These are phyloP conservation scores for Muntiacus muntjak DNA, from an alignment of 2,113 vertebrate species.

Conservation along the genomic window DNA sequence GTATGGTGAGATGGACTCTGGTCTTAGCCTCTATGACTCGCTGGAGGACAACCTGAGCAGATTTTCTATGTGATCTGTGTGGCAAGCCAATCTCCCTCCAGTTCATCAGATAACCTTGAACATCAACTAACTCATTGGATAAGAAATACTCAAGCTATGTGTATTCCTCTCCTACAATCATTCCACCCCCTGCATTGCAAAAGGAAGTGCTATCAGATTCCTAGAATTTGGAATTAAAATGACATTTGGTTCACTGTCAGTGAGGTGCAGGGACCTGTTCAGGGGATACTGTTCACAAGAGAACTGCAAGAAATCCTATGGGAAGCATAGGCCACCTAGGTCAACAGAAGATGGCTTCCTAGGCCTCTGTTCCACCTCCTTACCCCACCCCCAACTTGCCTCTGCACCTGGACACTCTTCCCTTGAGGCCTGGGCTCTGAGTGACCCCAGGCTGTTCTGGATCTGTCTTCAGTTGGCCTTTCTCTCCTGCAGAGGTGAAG, in stretches of 20 bases:
- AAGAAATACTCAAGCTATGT: background rate
- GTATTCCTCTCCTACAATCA: background rate
- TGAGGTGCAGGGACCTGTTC: background rate
- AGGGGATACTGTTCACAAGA: background rate
- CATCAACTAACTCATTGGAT: background rate
- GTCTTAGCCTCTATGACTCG: background rate
- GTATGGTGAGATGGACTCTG: background rate
- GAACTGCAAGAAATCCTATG: background rate
- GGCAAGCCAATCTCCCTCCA: background rate
- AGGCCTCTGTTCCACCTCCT: too few species aligned
- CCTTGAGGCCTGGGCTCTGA: background rate
- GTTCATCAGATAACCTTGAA: background rate
- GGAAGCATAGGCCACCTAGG: too few species aligned
- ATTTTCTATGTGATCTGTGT: background rate
- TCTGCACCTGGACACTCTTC: background rate
- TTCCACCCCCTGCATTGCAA: fast-evolving
- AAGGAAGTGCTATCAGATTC: background rate
- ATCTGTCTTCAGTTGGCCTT: background rate
- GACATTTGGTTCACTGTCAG: background rate
- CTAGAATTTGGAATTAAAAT: background rate
- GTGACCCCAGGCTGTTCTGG: background rate
- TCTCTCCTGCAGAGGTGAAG: slow-evolving; percentile 29
- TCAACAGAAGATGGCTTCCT: background rate
- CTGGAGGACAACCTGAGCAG: background rate
- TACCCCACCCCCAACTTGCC: fast-evolving